Evolutionary conservation across 2,888 invertebrate genomes (phyloP).

Genomic region (Acanthopleura granulata): DNA sequence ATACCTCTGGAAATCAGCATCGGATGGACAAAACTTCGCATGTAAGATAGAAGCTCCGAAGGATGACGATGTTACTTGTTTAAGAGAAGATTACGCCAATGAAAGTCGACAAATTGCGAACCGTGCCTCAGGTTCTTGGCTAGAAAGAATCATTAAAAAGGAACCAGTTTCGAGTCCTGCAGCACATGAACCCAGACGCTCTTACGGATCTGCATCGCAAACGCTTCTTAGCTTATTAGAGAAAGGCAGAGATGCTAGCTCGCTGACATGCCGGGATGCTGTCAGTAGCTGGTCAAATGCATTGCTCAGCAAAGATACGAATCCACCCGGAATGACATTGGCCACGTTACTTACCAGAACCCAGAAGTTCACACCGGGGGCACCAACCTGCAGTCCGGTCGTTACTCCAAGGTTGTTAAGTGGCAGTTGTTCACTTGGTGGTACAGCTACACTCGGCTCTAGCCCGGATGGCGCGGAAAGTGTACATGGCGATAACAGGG

Average conservation of each 20-base stretch:
- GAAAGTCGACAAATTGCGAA: no score
- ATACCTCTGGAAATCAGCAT: no score
- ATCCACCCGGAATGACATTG: background rate
- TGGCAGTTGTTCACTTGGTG: background rate
- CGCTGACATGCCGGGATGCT: no score
- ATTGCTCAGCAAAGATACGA: background rate
- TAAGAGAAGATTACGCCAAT: no score
- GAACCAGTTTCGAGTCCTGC: no score
- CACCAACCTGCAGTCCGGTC: background rate
- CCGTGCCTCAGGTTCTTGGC: no score
- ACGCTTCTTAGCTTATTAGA: background rate
- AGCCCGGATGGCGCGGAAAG: background rate
- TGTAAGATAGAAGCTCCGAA: no score
- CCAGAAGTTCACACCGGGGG: background rate
- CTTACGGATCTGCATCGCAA: background rate
- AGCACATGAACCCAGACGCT: no score
- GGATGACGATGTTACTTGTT: no score
- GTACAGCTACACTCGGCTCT: background rate
- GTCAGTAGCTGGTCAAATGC: no score
- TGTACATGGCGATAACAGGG: background rate
- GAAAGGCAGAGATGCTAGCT: background rate
- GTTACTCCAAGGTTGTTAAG: background rate
- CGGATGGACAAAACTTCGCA: no score
- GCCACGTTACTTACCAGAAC: background rate
- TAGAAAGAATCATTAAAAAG: no score